Percentiles rank a stretch among this genome's conserved stretches.
Evolutionary conservation across 2,797 vertebrate genomes (phyloP).

Genomic region (Amazonetta brasiliensis): DNA sequence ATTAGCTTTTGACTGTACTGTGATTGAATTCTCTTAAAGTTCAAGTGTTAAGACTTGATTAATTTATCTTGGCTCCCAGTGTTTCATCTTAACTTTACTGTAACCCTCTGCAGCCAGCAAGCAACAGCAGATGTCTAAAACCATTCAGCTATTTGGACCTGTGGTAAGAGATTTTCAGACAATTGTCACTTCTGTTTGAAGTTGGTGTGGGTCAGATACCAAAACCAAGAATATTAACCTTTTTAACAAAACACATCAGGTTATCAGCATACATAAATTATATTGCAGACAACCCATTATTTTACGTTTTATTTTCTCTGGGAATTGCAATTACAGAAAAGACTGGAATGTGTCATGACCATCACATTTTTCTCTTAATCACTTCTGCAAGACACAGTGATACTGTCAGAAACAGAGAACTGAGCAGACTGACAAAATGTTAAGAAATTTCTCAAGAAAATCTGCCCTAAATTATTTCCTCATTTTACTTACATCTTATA

Average conservation of each 20-base stretch:
- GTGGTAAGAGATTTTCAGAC: neutral
- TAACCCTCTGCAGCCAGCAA: neutral
- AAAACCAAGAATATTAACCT: neutral
- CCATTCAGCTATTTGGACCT: neutral
- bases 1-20: neutral
- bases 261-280: neutral
- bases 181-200: neutral
- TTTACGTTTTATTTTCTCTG: neutral
- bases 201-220: neutral
- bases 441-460: neutral
- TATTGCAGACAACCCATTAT: neutral
- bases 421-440: neutral
- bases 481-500: neutral
- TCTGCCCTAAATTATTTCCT: neutral
- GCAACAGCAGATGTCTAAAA: neutral
- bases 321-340: neutral
- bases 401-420: neutral
- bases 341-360: rapidly evolving
- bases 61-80: neutral
- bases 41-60: neutral
- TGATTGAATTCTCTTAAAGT: neutral
- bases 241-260: neutral
- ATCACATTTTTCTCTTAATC: neutral
- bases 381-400: neutral
- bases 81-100: neutral